Evolutionary conservation across 2,113 vertebrate genomes (phyloP).

Genomic region (Hypanus sabinus): DNA sequence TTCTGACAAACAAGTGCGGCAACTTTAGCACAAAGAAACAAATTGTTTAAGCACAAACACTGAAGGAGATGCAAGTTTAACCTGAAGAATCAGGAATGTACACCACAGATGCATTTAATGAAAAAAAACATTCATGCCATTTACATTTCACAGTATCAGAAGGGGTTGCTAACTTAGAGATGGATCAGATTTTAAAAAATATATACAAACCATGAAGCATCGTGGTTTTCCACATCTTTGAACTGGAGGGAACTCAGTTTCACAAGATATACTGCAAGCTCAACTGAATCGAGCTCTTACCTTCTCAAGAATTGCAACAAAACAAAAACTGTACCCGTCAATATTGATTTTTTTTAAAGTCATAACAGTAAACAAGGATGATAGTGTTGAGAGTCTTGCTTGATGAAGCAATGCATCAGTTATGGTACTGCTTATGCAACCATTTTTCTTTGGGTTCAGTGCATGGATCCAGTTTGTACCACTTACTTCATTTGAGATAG

Average conservation of each 20-base stretch:
- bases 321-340: slow-evolving; percentile 22
- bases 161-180: neutral
- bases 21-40: neutral
- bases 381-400: neutral
- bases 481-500: slow-evolving; percentile 62
- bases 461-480: neutral
- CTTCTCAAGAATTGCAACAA: neutral
- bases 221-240: neutral
- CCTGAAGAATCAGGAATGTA: neutral
- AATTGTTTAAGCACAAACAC: no score
- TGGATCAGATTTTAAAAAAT: neutral
- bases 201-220: neutral
- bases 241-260: neutral
- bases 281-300: neutral
- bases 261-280: neutral
- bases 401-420: neutral
- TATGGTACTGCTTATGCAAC: neutral
- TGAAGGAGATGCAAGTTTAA: neutral
- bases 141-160: neutral
- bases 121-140: neutral
- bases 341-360: neutral
- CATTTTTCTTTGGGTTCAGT: neutral
- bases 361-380: neutral
- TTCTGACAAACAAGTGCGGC: no score
- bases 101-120: neutral